Percentiles rank a stretch among this genome's conserved stretches.
These are phyloP conservation scores for Nomada hirtipes DNA, from an alignment of 2,888 invertebrate species.

Conservation along the genomic window DNA sequence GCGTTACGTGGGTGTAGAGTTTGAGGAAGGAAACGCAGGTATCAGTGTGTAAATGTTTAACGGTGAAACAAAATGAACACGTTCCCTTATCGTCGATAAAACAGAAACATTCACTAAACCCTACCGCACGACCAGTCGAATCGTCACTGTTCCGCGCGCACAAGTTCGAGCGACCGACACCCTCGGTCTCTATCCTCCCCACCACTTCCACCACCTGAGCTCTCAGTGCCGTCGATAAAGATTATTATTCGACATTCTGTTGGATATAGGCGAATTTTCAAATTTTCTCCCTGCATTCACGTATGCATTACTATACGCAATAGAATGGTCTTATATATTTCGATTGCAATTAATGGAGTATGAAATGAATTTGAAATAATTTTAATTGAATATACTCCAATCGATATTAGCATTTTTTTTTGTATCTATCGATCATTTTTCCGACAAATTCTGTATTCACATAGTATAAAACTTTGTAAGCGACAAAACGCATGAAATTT, in stretches of 20 bases:
- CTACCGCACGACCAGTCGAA: constrained; percentile 51
- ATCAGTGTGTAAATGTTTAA: neutral
- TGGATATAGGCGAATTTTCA: neutral
- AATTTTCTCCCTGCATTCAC: neutral
- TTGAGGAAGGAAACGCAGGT: neutral
- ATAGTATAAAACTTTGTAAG: too few relatives aligned
- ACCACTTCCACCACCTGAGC: constrained; percentile 39
- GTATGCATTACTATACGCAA: too few relatives aligned
- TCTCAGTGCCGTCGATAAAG: constrained; percentile 55
- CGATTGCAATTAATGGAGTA: too few relatives aligned
- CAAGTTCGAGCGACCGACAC: constrained; percentile 63
- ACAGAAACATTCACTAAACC: constrained; percentile 3
- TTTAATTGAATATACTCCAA: too few relatives aligned
- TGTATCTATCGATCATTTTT: too few relatives aligned
- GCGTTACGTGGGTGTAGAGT: too few relatives aligned
- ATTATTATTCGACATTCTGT: constrained; percentile 15
- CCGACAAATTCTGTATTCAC: too few relatives aligned
- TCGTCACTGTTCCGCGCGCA: constrained; percentile 62
- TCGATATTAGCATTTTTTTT: too few relatives aligned
- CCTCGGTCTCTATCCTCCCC: constrained; percentile 39
- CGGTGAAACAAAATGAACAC: constrained; percentile 40
- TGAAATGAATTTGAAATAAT: too few relatives aligned
- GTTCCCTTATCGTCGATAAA: constrained; percentile 29
- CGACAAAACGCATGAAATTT: too few relatives aligned
- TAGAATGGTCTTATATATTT: too few relatives aligned